Evolutionary conservation across 1,140 invertebrate genomes (phyloP).

Genomic region (Euura lappo): DNA sequence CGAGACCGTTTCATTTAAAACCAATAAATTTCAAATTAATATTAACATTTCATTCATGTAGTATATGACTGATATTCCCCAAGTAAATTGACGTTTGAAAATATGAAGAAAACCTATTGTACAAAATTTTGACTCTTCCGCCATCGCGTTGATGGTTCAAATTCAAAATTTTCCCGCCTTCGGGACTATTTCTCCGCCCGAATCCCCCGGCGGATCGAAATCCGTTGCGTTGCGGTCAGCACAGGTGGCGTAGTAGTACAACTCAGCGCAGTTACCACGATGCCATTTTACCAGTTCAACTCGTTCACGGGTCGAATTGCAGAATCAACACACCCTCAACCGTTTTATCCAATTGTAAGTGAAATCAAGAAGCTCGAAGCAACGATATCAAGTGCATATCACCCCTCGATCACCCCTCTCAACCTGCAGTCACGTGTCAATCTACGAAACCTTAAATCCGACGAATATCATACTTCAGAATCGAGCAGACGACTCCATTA

Average conservation of each 20-base stretch:
- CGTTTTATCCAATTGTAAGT: slow-evolving; percentile 38
- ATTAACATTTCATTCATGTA: too few relatives aligned
- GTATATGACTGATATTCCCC: too few relatives aligned
- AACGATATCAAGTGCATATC: too few relatives aligned
- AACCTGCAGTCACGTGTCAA: neutral
- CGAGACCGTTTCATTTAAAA: too few relatives aligned
- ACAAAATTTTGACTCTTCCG: neutral
- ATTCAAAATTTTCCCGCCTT: neutral
- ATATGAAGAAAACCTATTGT: too few relatives aligned
- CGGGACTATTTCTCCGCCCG: neutral
- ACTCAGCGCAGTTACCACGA: slow-evolving; percentile 14
- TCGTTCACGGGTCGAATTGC: slow-evolving; percentile 32
- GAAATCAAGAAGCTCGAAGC: neutral
- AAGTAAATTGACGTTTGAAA: too few relatives aligned
- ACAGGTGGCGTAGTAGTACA: neutral
- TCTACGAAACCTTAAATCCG: neutral
- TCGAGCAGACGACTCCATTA: neutral
- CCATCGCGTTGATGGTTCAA: neutral
- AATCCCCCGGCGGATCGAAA: neutral
- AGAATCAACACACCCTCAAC: slow-evolving; percentile 22
- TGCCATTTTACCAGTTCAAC: slow-evolving; percentile 34
- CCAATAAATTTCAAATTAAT: too few relatives aligned
- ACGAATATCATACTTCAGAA: neutral
- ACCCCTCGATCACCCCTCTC: neutral
- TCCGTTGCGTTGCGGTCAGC: neutral